These are phyloP conservation scores for Bettongia penicillata DNA, from an alignment of 2,113 vertebrate species.

Conservation along the genomic window DNA sequence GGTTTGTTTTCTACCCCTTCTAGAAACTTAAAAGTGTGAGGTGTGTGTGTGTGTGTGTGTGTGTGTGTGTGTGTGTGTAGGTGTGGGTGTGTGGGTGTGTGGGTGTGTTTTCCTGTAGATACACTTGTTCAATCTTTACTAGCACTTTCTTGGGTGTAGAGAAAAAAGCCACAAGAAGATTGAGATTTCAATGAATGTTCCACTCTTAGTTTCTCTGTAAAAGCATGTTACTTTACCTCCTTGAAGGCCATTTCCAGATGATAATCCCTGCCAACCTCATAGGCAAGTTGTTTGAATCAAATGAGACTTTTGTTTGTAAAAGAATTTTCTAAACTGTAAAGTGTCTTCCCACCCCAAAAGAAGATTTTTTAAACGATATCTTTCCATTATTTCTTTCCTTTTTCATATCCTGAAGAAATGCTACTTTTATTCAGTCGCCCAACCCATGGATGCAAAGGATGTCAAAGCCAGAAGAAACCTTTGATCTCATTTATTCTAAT, in stretches of 20 bases:
- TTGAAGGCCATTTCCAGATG: not conserved
- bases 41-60: too few species aligned
- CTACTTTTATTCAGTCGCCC: not conserved
- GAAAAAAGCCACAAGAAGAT: not conserved
- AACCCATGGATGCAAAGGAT: not conserved
- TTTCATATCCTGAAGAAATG: not conserved
- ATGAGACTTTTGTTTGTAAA: not conserved
- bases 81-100: not conserved
- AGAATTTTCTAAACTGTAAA: not conserved
- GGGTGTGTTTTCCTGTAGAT: not conserved
- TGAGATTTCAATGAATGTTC: not conserved
- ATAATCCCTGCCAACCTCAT: not conserved
- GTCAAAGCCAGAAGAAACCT: not conserved
- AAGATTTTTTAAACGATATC: not conserved
- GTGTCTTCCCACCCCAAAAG: not conserved
- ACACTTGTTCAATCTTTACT: not conserved
- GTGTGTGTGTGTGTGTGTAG: too few species aligned
- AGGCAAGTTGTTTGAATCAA: not conserved
- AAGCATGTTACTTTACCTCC: not conserved
- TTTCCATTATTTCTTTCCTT: not conserved
- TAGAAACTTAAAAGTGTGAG: accelerated
- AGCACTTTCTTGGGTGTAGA: not conserved
- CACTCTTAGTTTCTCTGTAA: not conserved
- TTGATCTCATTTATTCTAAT: not conserved
- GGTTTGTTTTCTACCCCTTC: not conserved